These are phyloP conservation scores for Periophthalmus modestus DNA, from an alignment of 2,113 vertebrate genomes.

Conservation along the genomic window DNA sequence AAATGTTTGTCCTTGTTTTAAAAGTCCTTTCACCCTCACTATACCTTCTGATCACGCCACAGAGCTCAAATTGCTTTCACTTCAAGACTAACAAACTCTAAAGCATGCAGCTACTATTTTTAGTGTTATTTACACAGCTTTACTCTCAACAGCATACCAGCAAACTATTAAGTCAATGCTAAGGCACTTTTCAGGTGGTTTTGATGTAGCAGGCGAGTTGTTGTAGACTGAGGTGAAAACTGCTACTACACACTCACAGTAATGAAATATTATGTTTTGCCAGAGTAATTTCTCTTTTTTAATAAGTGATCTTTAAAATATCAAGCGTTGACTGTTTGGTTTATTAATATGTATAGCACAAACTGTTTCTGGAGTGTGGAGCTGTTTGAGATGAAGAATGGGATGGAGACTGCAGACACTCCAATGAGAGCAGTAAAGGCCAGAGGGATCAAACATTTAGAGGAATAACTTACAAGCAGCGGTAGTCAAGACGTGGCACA, in stretches of 20 bases:
- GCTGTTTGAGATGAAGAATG: conserved; percentile 13
- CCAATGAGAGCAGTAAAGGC: conserved; percentile 51
- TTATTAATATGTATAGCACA: not conserved
- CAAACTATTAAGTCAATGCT: not conserved
- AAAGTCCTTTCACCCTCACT: too few species aligned
- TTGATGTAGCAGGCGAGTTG: not conserved
- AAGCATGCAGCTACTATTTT: not conserved
- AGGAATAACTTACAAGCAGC: too few species aligned
- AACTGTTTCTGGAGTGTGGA: conserved; percentile 12
- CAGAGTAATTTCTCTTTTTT: not conserved
- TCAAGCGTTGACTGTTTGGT: not conserved
- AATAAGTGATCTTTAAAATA: not conserved
- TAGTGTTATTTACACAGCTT: not conserved
- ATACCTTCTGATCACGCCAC: too few species aligned
- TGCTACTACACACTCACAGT: not conserved
- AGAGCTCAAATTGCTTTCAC: not conserved
- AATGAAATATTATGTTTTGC: not conserved
- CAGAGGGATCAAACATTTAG: conserved; percentile 15
- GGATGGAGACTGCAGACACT: conserved; percentile 28
- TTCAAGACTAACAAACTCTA: not conserved
- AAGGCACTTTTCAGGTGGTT: not conserved
- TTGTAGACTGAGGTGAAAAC: not conserved
- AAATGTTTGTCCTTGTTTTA: too few species aligned
- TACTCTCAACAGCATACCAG: not conserved
- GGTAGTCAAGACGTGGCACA: too few species aligned